Evolutionary conservation across 2,113 vertebrate genomes (phyloP), one percentile per base, ranked within the genome.

Genomic region (Tyto alba): DNA sequence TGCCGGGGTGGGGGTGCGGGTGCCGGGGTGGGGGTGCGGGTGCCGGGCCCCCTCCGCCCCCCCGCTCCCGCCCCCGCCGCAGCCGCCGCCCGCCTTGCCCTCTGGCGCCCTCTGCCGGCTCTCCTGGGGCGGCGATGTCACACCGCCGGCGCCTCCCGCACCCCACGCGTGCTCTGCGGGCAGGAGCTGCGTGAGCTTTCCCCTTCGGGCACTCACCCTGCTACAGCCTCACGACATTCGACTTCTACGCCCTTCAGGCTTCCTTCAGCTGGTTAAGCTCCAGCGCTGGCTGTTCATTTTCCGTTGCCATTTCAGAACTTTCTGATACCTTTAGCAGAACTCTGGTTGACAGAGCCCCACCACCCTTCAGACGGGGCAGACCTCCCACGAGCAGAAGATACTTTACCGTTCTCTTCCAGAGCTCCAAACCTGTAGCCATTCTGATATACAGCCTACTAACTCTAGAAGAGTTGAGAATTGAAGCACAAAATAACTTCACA

Each of bases 51-150:
- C 34, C 56, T 32, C 11, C 38, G 64, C 41, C 8, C n/a, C 25
- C 62, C 20, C 34, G 20, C n/a, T 45, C 16, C 43, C 25, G 32
- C 43, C 43, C 30, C 32, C 17, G 47, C 17, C 30, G 89, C 85
- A 3, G 85, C 72, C 77, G 11, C 59, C 23, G 71, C 59, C 67
- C 91, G 88, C 82, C 88, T 55, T 53, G 67, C 73, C 7, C 93
- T 96, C 80, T 66, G 95, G 19, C 81, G 64, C 92, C 88, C 93
- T 94, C 96, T 96, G 94, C 64, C 17, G 96, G 62, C 22, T 9
- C 29, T 25, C 13, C 20, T 1, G 3, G 6, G 13, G 38, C 32
- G 38, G 45, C n/a, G 30, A 8, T 5, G 13, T 4, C 69, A 3
- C 71, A 9, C 6, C 3, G 52, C 56, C 50, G 14, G 10, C 26